Conservation (phyloP, 2,797 vertebrate species). For the Chrosomus eos region DNA sequence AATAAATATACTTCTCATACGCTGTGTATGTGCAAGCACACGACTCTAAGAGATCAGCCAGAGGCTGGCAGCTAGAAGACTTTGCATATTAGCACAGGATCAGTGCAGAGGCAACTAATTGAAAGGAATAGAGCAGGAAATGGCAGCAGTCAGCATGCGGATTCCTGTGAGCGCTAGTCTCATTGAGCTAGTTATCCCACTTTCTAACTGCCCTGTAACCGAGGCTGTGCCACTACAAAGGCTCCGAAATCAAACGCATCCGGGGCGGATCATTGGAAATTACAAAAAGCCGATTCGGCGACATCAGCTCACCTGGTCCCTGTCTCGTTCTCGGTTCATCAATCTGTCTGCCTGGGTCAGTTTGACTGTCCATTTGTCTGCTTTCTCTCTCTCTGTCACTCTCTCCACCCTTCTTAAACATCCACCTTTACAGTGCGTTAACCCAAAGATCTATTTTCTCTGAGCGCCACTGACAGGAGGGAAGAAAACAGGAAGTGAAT, state of each 20-base stretch:
- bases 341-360: conserved; percentile 39
- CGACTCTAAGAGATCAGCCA: conserved; percentile 29
- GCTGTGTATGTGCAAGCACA: conserved; percentile 23
- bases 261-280: conserved; percentile 6
- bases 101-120: conserved; percentile 75
- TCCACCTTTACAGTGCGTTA: conserved; percentile 27
- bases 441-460: conserved; percentile 26
- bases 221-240: conserved; percentile 13
- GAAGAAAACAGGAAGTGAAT: conserved; percentile 25
- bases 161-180: conserved; percentile 39
- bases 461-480: conserved; percentile 12
- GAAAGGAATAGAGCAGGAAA: conserved; percentile 79
- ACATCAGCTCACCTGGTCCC: conserved; percentile 37
- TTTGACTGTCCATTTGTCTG: conserved; percentile 30
- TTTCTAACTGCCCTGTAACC: conserved; percentile 26
- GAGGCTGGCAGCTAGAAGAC: conserved; percentile 51
- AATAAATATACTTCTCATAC: conserved; percentile 36
- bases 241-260: conserved; percentile 33
- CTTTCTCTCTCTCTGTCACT: background rate
- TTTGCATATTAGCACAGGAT: conserved; percentile 69
- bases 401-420: conserved; percentile 6
- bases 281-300: background rate
- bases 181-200: conserved; percentile 28
- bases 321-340: conserved; percentile 38
- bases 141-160: conserved; percentile 74